Base-by-base conservation (phyloP, 1,140 invertebrate genomes). In the Medauroidea extradentata region DNA sequence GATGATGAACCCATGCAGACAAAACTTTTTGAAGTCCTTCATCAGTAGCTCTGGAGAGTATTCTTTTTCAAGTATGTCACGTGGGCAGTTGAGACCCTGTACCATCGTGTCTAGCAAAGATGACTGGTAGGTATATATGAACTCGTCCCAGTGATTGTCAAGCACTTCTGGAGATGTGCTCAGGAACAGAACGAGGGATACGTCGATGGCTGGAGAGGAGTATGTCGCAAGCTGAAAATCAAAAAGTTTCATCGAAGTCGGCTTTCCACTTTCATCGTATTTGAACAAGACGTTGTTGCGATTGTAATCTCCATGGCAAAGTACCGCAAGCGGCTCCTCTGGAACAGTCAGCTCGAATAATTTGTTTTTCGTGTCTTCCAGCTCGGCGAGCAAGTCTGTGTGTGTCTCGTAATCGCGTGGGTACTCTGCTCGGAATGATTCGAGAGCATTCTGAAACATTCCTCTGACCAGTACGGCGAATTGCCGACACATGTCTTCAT, bases 281-380 rank as follows among this genome's bases (percentile, higher is more conserved):
- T 64, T 61, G 55, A 74, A 73, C 19, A 78, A 43, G 14, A 70
- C 57, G 48, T 78, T 79, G 59, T 74, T 73, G 1, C 65, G 58
- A 2, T 72, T 73, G 18, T 71, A 71, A 56, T 78, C 76, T 2
- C 75, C 76, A 55, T 78, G 76, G 56, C 70, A 69, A 0, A 79
- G 16, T 0, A 70, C 70, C 0, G 73, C 67, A 2, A 75, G 41
- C 0, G 71, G 68, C 21, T 73, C 71, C 0, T 51, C 39, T 0
- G 68, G 57, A 3, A 63, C 21, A 0, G 54, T n/a, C 2, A 49
- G 41, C n/a, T 46, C 23, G 14, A 5, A 16, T 55, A 41, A 4
- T 16, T 23, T 46, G n/a, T n/a, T n/a, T n/a, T n/a, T n/a, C n/a
- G n/a, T n/a, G n/a, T n/a, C n/a, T n/a, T n/a, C n/a, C n/a, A n/a